These are phyloP conservation scores for Dermolepida albohirtum DNA, from an alignment of 2,888 invertebrate genomes.

Conservation along the genomic window DNA sequence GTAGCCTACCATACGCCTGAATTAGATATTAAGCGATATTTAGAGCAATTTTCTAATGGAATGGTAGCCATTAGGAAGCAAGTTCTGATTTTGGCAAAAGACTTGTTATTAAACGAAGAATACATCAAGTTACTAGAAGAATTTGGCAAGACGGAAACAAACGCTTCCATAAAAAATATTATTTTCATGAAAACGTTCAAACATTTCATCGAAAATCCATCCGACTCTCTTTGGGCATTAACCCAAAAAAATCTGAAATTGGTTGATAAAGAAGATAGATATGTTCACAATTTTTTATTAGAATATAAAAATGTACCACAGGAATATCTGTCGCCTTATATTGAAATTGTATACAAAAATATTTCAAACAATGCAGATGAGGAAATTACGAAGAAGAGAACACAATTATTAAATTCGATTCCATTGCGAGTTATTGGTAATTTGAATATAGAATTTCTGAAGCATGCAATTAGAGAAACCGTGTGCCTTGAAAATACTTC, in stretches of 20 bases:
- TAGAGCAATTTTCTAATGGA: conserved; percentile 20
- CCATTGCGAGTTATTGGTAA: neutral
- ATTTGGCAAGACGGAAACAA: conserved; percentile 4
- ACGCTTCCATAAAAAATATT: conserved; percentile 15
- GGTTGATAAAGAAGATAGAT: conserved; percentile 1
- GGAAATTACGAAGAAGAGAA: conserved; percentile 12
- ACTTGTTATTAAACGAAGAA: neutral
- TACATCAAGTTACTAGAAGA: neutral
- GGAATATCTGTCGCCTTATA: conserved; percentile 22
- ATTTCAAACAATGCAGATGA: conserved; percentile 3
- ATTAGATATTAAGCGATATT: neutral
- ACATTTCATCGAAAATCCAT: conserved; percentile 10
- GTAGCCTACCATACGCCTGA: conserved; percentile 32
- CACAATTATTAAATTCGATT: conserved; percentile 11
- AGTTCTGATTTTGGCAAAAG: conserved; percentile 32
- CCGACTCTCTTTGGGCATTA: conserved; percentile 18
- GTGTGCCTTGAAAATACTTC: neutral
- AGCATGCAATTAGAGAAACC: conserved; percentile 10
- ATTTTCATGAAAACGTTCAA: conserved; percentile 14
- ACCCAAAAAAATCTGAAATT: neutral
- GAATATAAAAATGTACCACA: conserved; percentile 12
- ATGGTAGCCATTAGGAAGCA: conserved; percentile 43
- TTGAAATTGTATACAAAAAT: neutral
- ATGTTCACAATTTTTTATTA: conserved; percentile 14
- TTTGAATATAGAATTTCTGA: conserved; percentile 12